phyloP scores from a whole-genome alignment of 2,888 invertebrate species.

The Pterostichus niger region DNA sequence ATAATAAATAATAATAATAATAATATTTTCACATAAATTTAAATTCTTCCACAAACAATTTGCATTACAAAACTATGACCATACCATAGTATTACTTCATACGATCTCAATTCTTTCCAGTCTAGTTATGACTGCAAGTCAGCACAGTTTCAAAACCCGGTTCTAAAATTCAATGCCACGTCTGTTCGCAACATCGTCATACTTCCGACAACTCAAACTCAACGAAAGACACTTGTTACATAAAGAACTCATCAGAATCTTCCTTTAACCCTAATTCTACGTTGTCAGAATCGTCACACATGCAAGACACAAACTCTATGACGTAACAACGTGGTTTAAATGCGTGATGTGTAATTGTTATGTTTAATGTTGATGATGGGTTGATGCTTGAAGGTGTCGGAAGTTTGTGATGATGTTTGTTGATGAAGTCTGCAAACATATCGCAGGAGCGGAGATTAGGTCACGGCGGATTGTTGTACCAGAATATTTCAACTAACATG shows the following conservation, averaged over 20 bases:
- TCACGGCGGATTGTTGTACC: background rate
- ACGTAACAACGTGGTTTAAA: background rate
- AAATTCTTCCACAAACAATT: too few relatives aligned
- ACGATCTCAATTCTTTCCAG: background rate
- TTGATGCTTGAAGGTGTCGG: constrained; percentile 14
- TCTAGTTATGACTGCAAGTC: constrained; percentile 22
- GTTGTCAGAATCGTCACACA: background rate
- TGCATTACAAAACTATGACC: too few relatives aligned
- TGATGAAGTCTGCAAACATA: background rate
- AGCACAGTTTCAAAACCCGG: constrained; percentile 3
- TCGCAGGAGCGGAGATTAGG: background rate
- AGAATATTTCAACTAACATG: too few relatives aligned
- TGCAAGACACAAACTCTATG: background rate
- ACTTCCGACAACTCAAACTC: background rate
- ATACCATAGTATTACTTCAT: background rate
- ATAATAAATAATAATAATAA: too few relatives aligned
- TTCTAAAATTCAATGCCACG: constrained; percentile 31
- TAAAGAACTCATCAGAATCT: too few relatives aligned
- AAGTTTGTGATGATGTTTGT: constrained; percentile 2
- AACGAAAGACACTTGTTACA: background rate
- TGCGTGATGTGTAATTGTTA: constrained; percentile 13
- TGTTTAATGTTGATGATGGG: background rate
- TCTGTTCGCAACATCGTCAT: background rate
- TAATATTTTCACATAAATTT: too few relatives aligned
- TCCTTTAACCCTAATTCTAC: background rate